Evolutionary conservation across 2,113 vertebrate genomes (phyloP).

Genomic region (Cariama cristata): DNA sequence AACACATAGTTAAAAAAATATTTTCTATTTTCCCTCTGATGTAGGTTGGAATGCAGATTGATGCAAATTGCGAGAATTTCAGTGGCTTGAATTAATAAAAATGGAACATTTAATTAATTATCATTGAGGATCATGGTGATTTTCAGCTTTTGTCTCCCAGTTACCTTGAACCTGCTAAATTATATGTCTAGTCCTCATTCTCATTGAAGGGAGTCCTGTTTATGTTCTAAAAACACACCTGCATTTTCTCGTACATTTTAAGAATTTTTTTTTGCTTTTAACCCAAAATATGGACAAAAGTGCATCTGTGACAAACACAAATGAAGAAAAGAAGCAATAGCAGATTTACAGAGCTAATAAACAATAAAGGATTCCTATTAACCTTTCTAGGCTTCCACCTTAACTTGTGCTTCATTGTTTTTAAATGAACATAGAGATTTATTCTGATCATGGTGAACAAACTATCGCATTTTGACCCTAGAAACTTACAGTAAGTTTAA

Average conservation of each 20-base stretch:
- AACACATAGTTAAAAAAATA: not conserved
- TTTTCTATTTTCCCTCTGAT: not conserved
- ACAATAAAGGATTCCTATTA: not conserved
- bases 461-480: not conserved
- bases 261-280: not conserved
- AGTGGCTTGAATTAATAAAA: not conserved
- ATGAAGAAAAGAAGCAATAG: not conserved
- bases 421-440: not conserved
- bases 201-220: not conserved
- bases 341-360: not conserved
- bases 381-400: not conserved
- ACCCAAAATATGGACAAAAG: not conserved
- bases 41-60: not conserved
- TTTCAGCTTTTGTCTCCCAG: not conserved
- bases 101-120: not conserved
- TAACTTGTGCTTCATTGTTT: not conserved
- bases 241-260: not conserved
- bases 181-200: not conserved
- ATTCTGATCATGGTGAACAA: not conserved
- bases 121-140: not conserved
- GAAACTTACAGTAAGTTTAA: not conserved
- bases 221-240: not conserved
- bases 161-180: not conserved
- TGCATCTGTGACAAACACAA: not conserved
- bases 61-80: not conserved